A percentile compares a stretch with the other conserved stretches of the same genome.
Conservation (phyloP, 2,888 invertebrate species). For the Pemphredon lugubris region DNA sequence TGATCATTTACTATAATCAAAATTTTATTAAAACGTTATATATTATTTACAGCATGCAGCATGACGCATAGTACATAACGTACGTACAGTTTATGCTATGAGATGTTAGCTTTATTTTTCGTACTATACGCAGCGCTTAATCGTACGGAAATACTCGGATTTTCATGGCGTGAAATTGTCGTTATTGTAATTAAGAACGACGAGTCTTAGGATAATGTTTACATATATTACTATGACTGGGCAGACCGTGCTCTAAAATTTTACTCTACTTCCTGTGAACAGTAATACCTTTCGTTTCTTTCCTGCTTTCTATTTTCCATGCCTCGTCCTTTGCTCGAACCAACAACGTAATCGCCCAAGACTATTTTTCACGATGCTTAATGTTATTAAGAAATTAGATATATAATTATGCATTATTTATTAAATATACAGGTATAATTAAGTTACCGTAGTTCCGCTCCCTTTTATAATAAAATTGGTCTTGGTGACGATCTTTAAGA, state of each 20-base stretch:
- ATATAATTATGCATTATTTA: conserved; percentile 34
- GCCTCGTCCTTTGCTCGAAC: neutral
- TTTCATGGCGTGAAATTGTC: conserved; percentile 16
- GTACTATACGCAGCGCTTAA: conserved; percentile 32
- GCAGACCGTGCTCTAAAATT: conserved; percentile 4
- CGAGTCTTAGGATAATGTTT: conserved; percentile 37
- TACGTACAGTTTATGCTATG: conserved; percentile 43
- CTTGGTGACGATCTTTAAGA: neutral
- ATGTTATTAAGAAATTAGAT: conserved; percentile 8
- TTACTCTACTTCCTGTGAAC: conserved; percentile 5
- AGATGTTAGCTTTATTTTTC: conserved; percentile 49
- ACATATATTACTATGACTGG: conserved; percentile 63
- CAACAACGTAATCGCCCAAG: conserved; percentile 3
- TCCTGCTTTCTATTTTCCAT: neutral
- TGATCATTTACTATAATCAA: conserved; percentile 48
- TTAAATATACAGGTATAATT: conserved; percentile 43
- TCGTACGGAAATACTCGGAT: conserved; percentile 26
- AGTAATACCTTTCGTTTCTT: neutral
- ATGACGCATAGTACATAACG: conserved; percentile 40
- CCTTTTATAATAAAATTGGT: conserved; percentile 7
- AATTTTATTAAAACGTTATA: conserved; percentile 79
- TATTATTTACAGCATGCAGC: conserved; percentile 78
- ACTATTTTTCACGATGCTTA: conserved; percentile 18
- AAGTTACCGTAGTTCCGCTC: conserved; percentile 25
- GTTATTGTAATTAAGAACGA: conserved; percentile 29